Evolutionary conservation across 2,888 invertebrate genomes (phyloP), one percentile per base, ranked within the genome.

Genomic region (Cantharis rustica): DNA sequence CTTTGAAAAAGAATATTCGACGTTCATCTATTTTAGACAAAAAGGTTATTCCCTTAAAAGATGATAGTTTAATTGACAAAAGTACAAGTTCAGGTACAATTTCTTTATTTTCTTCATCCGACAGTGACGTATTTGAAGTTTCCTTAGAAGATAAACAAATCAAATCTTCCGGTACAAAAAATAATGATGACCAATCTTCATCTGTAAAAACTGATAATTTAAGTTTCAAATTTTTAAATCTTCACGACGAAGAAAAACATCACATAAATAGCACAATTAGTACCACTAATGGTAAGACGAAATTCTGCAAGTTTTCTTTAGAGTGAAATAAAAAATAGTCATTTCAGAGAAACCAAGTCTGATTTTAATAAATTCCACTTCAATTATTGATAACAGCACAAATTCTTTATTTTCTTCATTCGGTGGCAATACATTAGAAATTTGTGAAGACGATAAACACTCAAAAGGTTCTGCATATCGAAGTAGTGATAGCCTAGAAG

Each of bases 1-100:
- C 86, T 20, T 77, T 86, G 68, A 87, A 83, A 77, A 85, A 82
- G 73, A 81, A 84, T 76, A 79, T 87, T 63, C 81, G 86, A 77
- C 82, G 83, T 76, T 86, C 85, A 17, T 81, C 83, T 20, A 75
- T 82, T 13, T 82, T 81, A 75, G 83, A 86, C 68, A 83, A 82
- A 73, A 76, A 78, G 64, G 70, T 72, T 61, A 72, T 69, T 7
- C 81, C 81, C 27, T 61, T 79, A 63, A 66, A 73, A 62, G 79
- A 79, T 68, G 71, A 75, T 15, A 75, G 76, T 68, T 17, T 79
- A 31, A 68, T 69, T 47, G 47, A 47, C 9, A 47, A 47, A 47
- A 47, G n/a, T 47, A 47, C 47, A 47, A 47, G 31, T 31, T 31
- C 31, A 3, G 31, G 31, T 31, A 27, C 27, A 27, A 2, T 31